Evolutionary conservation across 2,113 vertebrate genomes (phyloP).

Genomic region (Acinonyx jubatus): DNA sequence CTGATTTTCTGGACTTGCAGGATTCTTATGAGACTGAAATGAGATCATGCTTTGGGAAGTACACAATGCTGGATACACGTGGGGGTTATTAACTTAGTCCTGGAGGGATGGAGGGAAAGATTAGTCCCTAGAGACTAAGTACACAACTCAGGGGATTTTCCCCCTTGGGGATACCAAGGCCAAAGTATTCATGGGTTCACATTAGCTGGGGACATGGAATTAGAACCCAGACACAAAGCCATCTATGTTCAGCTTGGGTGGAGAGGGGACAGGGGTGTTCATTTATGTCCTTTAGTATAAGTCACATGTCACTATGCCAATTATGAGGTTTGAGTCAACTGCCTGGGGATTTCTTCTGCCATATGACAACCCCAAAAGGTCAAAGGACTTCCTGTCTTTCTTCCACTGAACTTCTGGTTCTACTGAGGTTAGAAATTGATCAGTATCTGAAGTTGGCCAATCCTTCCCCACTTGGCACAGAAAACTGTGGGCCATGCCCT

Average conservation of each 20-base stretch:
- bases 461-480: neutral
- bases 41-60: conserved; percentile 57
- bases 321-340: conserved; percentile 39
- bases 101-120: neutral
- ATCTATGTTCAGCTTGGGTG: neutral
- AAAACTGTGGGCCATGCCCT: neutral
- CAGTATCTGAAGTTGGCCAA: neutral
- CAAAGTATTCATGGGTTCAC: neutral
- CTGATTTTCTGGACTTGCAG: neutral
- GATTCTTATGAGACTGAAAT: conserved; percentile 30
- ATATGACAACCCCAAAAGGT: neutral
- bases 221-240: neutral
- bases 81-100: conserved; percentile 13
- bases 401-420: neutral
- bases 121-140: neutral
- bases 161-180: neutral
- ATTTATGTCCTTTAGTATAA: conserved; percentile 28
- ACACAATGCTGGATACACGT: neutral
- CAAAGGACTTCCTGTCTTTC: neutral
- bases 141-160: neutral
- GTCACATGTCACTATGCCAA: conserved; percentile 19
- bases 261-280: neutral
- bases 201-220: neutral
- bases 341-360: conserved; percentile 39
- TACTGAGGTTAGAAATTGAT: conserved; percentile 27